Percentiles rank a stretch among this genome's conserved stretches.
These are phyloP conservation scores for Drosophila cyrtoloma DNA, from an alignment of 2,888 invertebrate species.

Conservation along the genomic window DNA sequence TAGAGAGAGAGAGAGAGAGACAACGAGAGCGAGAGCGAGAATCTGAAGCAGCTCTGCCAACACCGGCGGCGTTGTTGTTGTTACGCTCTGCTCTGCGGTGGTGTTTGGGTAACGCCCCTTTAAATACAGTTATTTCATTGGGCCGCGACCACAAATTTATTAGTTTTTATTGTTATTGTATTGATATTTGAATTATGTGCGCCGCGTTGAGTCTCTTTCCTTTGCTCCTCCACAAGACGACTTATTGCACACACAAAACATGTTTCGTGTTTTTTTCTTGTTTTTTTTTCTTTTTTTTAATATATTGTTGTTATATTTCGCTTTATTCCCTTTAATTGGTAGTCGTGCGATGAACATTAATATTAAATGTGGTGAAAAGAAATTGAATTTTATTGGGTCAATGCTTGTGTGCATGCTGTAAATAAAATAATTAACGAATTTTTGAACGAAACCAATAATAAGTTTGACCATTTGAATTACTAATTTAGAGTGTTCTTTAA, in stretches of 20 bases:
- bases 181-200: constrained; percentile 72
- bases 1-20: not conserved
- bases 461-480: not conserved
- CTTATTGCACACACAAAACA: not conserved
- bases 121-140: constrained; percentile 86
- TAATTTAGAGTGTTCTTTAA: not conserved
- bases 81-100: constrained; percentile 55
- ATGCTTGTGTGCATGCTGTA: not conserved
- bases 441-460: not conserved
- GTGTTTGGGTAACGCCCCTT: constrained; percentile 85
- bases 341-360: constrained; percentile 1
- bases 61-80: constrained; percentile 23
- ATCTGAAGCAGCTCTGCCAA: constrained; percentile 21
- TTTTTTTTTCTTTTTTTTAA: constrained; percentile 1
- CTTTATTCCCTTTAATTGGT: constrained; percentile 4
- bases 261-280: not conserved
- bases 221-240: constrained; percentile 6
- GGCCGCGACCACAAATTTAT: constrained; percentile 83
- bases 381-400: constrained; percentile 27
- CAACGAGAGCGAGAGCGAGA: constrained; percentile 7
- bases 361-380: constrained; percentile 15
- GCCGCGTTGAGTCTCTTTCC: constrained; percentile 18
- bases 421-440: not conserved
- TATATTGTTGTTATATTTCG: constrained; percentile 7
- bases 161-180: constrained; percentile 77